Evolutionary conservation across 2,113 vertebrate genomes (phyloP).

Genomic region (Oryzias javanicus): DNA sequence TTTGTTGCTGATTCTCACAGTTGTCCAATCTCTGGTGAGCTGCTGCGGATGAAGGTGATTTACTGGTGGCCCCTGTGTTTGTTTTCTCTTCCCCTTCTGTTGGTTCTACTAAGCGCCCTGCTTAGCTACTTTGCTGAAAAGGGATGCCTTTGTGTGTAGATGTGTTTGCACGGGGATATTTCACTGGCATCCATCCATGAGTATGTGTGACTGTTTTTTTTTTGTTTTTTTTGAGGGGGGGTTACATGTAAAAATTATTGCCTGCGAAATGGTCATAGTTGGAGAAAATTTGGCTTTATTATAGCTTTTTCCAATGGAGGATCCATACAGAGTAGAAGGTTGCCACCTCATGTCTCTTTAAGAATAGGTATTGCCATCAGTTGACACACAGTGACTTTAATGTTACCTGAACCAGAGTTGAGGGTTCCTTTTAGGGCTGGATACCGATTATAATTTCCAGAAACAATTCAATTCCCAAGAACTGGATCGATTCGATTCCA

Average conservation of each 20-base stretch:
- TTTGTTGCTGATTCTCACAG: conserved; percentile 36
- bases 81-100: conserved; percentile 62
- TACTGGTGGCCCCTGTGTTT: conserved; percentile 66
- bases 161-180: conserved; percentile 24
- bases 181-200: conserved; percentile 16
- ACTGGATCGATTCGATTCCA: too few species aligned
- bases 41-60: conserved; percentile 67
- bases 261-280: conserved; percentile 22
- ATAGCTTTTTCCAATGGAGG: conserved; percentile 34
- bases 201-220: conserved; percentile 12
- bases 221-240: too few species aligned
- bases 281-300: conserved; percentile 39
- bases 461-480: too few species aligned
- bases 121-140: conserved; percentile 64
- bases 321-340: conserved; percentile 28
- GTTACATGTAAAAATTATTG: conserved; percentile 19
- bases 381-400: conserved; percentile 40
- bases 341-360: conserved; percentile 18
- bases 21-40: conserved; percentile 51
- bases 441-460: too few species aligned
- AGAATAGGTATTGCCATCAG: conserved; percentile 45
- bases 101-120: conserved; percentile 64
- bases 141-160: conserved; percentile 35
- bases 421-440: too few species aligned
- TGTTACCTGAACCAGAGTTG: conserved; percentile 40